A percentile compares a stretch with the other conserved stretches of the same genome.
Conservation (phyloP, 2,797 vertebrate species). For the Sardinella longiceps region DNA sequence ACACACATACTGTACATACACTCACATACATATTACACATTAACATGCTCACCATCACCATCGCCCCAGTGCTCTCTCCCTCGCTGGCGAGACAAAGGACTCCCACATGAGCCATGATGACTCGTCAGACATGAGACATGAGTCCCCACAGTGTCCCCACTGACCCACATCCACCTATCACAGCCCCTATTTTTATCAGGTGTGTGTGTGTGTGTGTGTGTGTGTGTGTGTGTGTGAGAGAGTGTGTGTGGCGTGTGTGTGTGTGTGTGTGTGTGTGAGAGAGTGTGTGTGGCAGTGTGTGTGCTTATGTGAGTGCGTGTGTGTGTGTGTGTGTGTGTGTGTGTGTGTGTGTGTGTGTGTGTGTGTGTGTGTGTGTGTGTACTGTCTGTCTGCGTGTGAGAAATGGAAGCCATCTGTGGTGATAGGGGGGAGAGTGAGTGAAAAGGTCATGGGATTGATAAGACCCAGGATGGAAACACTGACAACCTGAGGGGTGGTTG, state of each 20-base stretch:
- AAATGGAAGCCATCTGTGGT: conserved; percentile 47
- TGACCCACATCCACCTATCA: conserved; percentile 29
- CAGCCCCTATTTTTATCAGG: conserved; percentile 48
- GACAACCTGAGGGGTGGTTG: background rate
- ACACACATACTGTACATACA: too few species aligned
- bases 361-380: conserved; percentile 18
- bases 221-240: too few species aligned
- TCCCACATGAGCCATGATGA: background rate
- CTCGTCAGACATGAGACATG: background rate
- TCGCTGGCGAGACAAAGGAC: background rate
- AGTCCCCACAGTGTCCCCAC: background rate
- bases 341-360: conserved; percentile 23
- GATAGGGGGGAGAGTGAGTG: conserved; percentile 37
- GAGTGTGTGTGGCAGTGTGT: too few species aligned
- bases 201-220: conserved; percentile 22
- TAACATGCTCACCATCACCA: background rate
- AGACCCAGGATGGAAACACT: conserved; percentile 25
- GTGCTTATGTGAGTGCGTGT: background rate
- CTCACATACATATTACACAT: background rate
- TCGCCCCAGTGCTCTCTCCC: background rate
- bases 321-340: conserved; percentile 21
- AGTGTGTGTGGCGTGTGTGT: too few species aligned
- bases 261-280: too few species aligned
- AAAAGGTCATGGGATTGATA: conserved; percentile 50
- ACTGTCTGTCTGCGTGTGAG: conserved; percentile 27